Evolutionary conservation across 2,888 invertebrate genomes (phyloP), one percentile per base, ranked within the genome.

Genomic region (Ectropis crepuscularia): DNA sequence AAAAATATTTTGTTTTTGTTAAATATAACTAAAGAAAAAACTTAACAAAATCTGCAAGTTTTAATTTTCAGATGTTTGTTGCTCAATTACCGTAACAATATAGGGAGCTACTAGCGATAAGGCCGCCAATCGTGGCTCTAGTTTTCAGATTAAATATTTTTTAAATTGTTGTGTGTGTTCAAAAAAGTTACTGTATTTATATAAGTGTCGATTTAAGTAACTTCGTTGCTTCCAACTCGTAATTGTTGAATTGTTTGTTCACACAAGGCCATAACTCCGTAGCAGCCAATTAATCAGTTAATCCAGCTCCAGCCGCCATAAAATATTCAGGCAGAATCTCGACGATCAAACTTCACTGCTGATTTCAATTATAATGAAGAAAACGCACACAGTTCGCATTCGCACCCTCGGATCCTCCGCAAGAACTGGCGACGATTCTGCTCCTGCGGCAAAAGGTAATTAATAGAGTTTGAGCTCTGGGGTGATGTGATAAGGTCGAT

Each of bases 371-470:
- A 88, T 84, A 80, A 85, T 80, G 81, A 80, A 79, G 85, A 83
- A 86, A 87, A 82, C 81, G 79, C 80, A 87, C 86, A 86, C 88
- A 86, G 83, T 90, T 91, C 88, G 87, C 91, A 91, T 90, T 91
- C 88, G 87, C 91, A 91, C 92, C 91, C 92, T 88, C 85, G 82
- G 86, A 82, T 82, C 82, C 84, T 84, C 83, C 84, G 83, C 86
- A 85, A 89, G 87, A 87, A 87, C 87, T 84, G 86, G 82, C 85
- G 82, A 82, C 86, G 87, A 74, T 87, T 89, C 88, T 89, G 88
- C 87, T 90, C 88, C 90, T 92, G 92, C 92, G 91, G 90, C 90
- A 92, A 77, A 82, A 67, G 47, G 53, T 10, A n/a, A 43, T 0
- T 76, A 67, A 1, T 2, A 28, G n/a, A 83, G 80, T 77, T 61